Conservation (phyloP, 2,113 vertebrate genomes). For the Sinosuthora webbiana region DNA sequence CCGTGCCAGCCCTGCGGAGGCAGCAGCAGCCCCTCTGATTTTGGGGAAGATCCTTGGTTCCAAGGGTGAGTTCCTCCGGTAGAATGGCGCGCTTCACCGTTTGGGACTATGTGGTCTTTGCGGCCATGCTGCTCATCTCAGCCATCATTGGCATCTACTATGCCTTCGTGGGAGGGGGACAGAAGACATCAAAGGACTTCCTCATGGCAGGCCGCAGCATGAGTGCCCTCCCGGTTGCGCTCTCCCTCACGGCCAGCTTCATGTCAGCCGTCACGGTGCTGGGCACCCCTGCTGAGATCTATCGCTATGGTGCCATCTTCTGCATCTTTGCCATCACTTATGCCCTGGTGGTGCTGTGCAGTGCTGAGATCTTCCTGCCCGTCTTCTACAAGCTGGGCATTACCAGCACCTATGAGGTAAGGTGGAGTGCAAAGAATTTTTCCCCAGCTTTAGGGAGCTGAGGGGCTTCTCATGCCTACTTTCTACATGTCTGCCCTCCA, state of each 20-base stretch:
- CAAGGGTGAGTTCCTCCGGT: neutral
- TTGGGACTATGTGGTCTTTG: slow-evolving; percentile 93
- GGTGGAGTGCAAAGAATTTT: neutral
- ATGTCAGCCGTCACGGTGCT: slow-evolving; percentile 95
- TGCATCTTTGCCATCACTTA: slow-evolving; percentile 81
- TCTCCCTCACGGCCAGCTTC: slow-evolving; percentile 93
- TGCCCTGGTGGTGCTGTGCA: slow-evolving; percentile 75
- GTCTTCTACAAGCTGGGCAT: slow-evolving; percentile 91
- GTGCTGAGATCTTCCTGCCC: slow-evolving; percentile 89
- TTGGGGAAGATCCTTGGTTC: neutral
- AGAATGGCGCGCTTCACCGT: slow-evolving; percentile 67
- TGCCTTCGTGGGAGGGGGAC: slow-evolving; percentile 76
- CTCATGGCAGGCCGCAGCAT: slow-evolving; percentile 86
- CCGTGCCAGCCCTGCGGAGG: neutral
- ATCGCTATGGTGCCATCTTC: slow-evolving; percentile 82
- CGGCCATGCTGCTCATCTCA: slow-evolving; percentile 84
- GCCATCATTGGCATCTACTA: slow-evolving; percentile 87
- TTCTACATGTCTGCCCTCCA: neutral
- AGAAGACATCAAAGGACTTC: slow-evolving; percentile 81
- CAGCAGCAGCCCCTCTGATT: neutral
- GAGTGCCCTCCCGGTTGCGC: slow-evolving; percentile 83
- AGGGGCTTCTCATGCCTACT: neutral
- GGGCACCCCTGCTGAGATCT: slow-evolving; percentile 89
- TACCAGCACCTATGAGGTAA: slow-evolving; percentile 90
- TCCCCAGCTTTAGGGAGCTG: neutral